These are phyloP conservation scores for Leuctra nigra DNA, from an alignment of 2,888 invertebrate species.

Conservation along the genomic window DNA sequence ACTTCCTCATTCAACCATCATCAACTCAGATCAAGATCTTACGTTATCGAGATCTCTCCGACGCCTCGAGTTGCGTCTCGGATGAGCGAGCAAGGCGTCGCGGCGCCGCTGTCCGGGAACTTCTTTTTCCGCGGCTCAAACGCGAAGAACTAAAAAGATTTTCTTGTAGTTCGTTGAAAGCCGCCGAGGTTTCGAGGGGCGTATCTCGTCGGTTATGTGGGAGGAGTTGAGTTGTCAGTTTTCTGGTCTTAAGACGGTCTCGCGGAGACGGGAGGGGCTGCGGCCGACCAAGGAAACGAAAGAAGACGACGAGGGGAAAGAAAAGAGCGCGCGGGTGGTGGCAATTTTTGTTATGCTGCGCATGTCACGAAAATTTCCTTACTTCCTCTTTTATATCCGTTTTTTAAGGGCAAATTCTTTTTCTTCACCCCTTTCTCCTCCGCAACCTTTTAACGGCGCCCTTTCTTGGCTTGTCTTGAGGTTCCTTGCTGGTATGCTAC, in stretches of 20 bases:
- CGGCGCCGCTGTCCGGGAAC: not conserved
- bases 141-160: conserved; percentile 30
- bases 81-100: not conserved
- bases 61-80: not conserved
- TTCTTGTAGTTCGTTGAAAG: conserved; percentile 9
- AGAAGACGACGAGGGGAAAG: conserved; percentile 23
- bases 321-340: conserved; percentile 19
- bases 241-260: conserved; percentile 23
- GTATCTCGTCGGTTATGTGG: conserved; percentile 26
- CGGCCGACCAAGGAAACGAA: conserved; percentile 27
- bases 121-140: conserved; percentile 27
- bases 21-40: not conserved
- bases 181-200: conserved; percentile 28
- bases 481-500: conserved; percentile 20
- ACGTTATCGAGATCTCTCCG: not conserved
- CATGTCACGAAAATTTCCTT: conserved; percentile 24
- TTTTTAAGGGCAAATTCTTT: conserved; percentile 16
- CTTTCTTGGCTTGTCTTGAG: conserved; percentile 29
- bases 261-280: conserved; percentile 20
- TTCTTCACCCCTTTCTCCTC: conserved; percentile 17
- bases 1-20: not conserved
- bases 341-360: conserved; percentile 25
- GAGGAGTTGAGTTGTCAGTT: conserved; percentile 27
- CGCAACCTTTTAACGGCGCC: conserved; percentile 23
- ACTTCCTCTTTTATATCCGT: conserved; percentile 19